Conservation (phyloP, 2,113 vertebrate species). For the Equus przewalskii region DNA sequence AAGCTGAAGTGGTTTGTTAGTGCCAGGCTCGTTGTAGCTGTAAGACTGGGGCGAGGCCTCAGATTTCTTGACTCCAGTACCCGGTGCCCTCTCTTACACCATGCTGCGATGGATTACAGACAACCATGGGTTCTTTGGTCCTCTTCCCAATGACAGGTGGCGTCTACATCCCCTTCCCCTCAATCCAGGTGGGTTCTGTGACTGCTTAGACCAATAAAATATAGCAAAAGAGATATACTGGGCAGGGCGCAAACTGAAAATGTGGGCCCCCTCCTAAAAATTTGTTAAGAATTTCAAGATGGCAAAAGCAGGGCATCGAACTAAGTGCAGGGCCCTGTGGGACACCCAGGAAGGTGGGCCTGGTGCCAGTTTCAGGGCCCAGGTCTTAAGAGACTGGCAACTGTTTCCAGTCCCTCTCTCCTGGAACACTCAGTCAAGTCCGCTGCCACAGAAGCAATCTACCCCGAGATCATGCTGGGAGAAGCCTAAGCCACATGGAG, state of each 20-base stretch:
- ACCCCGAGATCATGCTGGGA: background rate
- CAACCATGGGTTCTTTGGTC: background rate
- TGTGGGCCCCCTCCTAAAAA: background rate
- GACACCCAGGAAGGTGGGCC: background rate
- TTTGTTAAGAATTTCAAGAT: background rate
- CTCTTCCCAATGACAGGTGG: background rate
- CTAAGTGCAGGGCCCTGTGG: background rate
- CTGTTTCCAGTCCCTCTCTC: background rate
- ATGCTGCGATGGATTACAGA: constrained; percentile 23
- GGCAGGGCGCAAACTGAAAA: background rate
- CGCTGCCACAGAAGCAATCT: background rate
- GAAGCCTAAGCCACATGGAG: background rate
- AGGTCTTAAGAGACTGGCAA: background rate
- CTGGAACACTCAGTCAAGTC: background rate
- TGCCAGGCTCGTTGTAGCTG: background rate
- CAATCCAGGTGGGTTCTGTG: background rate
- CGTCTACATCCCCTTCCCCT: background rate
- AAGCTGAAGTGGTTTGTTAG: constrained; percentile 13
- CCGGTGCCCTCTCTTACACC: background rate
- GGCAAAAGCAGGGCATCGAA: background rate
- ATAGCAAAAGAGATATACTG: background rate
- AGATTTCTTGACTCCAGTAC: background rate
- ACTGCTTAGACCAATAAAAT: constrained; percentile 2
- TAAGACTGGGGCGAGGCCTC: background rate
- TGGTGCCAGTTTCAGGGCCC: background rate